Evolutionary conservation across 2,113 vertebrate species (phyloP).

Genomic region (Crotophaga sulcirostris): DNA sequence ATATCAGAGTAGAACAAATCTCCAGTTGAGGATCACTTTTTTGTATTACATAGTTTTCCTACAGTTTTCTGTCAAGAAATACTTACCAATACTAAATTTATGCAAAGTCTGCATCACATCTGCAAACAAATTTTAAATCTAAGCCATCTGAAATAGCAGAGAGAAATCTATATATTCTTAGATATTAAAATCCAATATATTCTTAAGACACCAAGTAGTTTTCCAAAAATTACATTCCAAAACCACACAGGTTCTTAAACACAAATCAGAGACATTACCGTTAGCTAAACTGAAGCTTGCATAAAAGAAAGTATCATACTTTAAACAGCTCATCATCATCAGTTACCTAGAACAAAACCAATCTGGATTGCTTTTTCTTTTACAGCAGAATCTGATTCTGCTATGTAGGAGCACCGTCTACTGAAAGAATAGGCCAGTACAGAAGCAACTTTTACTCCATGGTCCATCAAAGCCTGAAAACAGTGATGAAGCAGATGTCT

Average conservation of each 20-base stretch:
- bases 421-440: conserved; percentile 98
- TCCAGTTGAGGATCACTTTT: neutral
- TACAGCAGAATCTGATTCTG: conserved; percentile 92
- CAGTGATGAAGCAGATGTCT: conserved; percentile 98
- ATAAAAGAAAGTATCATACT: neutral
- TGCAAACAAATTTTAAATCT: neutral
- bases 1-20: neutral
- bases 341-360: conserved; percentile 93
- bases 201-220: neutral
- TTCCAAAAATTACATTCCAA: neutral
- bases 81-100: neutral
- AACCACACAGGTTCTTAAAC: neutral
- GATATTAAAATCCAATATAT: neutral
- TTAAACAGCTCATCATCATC: neutral
- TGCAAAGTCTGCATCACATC: neutral
- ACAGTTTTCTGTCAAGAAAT: neutral
- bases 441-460: conserved; percentile 97
- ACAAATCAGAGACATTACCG: neutral
- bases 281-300: neutral
- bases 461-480: conserved; percentile 98
- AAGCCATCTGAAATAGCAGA: neutral
- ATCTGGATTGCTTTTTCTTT: conserved; percentile 99
- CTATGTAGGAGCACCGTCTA: conserved; percentile 95
- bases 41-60: neutral
- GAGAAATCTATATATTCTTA: neutral